These are phyloP conservation scores for Myxocyprinus asiaticus DNA, from an alignment of 2,113 vertebrate species.

Conservation along the genomic window DNA sequence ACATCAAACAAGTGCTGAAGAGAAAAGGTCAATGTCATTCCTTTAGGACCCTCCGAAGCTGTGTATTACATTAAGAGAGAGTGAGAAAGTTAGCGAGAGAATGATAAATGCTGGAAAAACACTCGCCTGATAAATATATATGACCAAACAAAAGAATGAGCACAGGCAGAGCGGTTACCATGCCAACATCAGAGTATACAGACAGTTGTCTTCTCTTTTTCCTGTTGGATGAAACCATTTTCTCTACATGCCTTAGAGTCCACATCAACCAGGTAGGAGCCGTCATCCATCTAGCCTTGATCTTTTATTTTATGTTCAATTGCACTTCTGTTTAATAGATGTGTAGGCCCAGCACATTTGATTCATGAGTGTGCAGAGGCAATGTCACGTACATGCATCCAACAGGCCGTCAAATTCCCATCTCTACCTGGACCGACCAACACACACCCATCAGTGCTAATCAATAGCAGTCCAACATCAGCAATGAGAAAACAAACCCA, in stretches of 20 bases:
- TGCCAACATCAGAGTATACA: conserved; percentile 67
- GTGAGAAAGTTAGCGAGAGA: background rate
- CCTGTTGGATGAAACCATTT: conserved; percentile 34
- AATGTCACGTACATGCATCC: background rate
- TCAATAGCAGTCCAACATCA: conserved; percentile 27
- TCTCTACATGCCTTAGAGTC: conserved; percentile 27
- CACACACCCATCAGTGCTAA: conserved; percentile 33
- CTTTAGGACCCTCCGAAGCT: conserved; percentile 31
- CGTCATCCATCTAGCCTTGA: conserved; percentile 13
- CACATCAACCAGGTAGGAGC: background rate
- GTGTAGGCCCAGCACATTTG: conserved; percentile 14
- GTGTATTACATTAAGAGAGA: conserved; percentile 14
- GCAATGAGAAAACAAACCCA: conserved; percentile 34
- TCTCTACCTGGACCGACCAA: conserved; percentile 6
- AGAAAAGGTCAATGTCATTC: conserved; percentile 42
- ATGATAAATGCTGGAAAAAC: conserved; percentile 25
- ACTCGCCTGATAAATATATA: background rate
- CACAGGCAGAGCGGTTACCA: conserved; percentile 60
- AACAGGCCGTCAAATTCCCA: conserved; percentile 26
- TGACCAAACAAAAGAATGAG: background rate
- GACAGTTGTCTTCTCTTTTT: conserved; percentile 39
- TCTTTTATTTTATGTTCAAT: conserved; percentile 16
- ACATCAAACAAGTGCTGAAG: conserved; percentile 32
- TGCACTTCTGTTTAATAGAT: conserved; percentile 30
- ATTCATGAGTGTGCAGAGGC: conserved; percentile 10